Base-by-base conservation (phyloP, 2,797 vertebrate species). In the Pygocentrus nattereri region DNA sequence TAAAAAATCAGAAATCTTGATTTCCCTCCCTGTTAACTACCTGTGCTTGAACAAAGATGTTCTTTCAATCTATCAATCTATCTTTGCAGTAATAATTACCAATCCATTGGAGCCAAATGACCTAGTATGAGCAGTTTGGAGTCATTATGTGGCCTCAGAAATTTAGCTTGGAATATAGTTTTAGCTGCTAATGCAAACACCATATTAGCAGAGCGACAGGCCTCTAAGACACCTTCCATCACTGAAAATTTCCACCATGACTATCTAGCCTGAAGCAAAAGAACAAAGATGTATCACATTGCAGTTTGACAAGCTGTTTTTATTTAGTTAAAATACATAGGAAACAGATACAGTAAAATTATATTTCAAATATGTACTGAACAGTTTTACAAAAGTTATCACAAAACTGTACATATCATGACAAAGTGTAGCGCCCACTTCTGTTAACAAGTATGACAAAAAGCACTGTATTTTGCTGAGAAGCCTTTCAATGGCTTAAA, bases 321-420 rank as follows among this genome's bases (percentile, higher is more conserved):
- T 92, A 91, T 92, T 92, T 93, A 85, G 84, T 95, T 95, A 97
- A 98, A 98, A 97, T 97, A 97, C 97, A 97, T 97, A 97, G 92
- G 95, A 97, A 98, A 97, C 96, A 93, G 90, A 90, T 91, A 94
- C 93, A 93, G 90, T 94, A 95, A 96, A 97, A 95, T 92, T 94
- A 95, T 90, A 94, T 96, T 95, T 95, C 91, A 96, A 97, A 95
- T 96, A 79, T 94, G 92, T 88, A 94, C 94, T 92, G 90, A 90
- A 93, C 95, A 91, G 94, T 90, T 89, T 95, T 94, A 97, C 94
- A 98, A 99, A 99, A 98, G 93, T 96, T 97, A 97, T 97, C 96
- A 98, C 96, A 98, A 83, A 98, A 97, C 96, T 97, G 96, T 97
- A 97, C 94, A 97, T 95, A 93, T 95, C 91, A 93, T 94, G 93